Evolutionary conservation across 2,797 vertebrate genomes (phyloP).

Genomic region (Saxicola maurus): DNA sequence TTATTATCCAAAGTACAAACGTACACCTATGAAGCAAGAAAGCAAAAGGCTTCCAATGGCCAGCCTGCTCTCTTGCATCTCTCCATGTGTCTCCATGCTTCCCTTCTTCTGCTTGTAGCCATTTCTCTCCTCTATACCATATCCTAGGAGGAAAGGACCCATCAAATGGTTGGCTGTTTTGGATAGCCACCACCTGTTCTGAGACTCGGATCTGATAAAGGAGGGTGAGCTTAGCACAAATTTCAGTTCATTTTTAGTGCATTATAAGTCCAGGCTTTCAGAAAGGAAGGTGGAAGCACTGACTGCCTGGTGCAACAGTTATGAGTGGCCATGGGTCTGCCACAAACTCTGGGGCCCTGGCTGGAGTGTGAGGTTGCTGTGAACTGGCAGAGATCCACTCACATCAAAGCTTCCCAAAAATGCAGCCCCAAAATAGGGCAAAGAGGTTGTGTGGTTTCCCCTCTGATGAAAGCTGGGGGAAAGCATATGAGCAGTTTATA

Average conservation of each 20-base stretch:
- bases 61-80: background rate
- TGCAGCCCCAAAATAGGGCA: background rate
- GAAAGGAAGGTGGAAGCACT: background rate
- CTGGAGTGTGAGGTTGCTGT: background rate
- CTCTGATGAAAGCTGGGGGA: background rate
- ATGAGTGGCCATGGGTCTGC: background rate
- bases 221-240: background rate
- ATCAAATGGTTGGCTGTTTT: background rate
- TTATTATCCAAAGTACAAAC: background rate
- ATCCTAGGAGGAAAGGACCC: background rate
- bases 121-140: background rate
- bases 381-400: background rate
- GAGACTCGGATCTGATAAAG: background rate
- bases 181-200: background rate
- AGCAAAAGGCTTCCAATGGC: background rate
- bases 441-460: background rate
- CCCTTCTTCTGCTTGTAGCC: background rate
- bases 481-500: background rate
- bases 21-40: background rate
- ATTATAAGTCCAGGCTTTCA: background rate
- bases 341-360: fast-evolving
- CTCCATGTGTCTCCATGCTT: background rate
- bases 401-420: background rate
- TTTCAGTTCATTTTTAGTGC: background rate
- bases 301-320: background rate